Evolutionary conservation across 2,113 vertebrate species (phyloP), one percentile per base, ranked within the genome.

Genomic region (Triplophysa siluroides): DNA sequence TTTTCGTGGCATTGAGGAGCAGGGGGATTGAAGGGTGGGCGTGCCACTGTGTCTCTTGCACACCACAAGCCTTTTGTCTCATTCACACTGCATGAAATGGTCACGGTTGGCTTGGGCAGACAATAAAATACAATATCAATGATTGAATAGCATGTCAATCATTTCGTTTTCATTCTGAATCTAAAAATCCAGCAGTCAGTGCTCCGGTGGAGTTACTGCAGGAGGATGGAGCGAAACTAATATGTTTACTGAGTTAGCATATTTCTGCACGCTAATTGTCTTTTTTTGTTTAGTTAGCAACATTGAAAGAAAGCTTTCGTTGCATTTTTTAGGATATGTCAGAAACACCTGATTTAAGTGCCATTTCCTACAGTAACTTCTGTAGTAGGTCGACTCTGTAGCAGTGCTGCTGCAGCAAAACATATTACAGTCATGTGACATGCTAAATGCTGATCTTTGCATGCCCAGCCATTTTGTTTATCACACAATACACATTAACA

Each of bases 1-100:
- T 58, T 73, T 83, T 66, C 45, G 56, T 79, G 83, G 78, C 80
- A 76, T 24, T 33, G 41, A 64, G 61, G 64, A 29, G 26, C 18
- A 60, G 29, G 9, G 19, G 26, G 56, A 77, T 77, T 71, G 65
- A 76, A 56, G 43, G 67, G 4, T 13, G 47, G 19, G 50, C 1
- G 18, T 58, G 65, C 38, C 26, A 61, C 23, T 11, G 9, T 43
- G 63, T 68, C 29, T 69, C 26, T 43, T 23, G 13, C 50, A 60
- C 19, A 26, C 14, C 43, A 52, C 21, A 24, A 0, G 14, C 11
- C 64, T 62, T 7, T 7, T 66, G 11, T 13, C 43, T 21, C 58
- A 61, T 71, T 72, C 26, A 18, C 56, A 19, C 33, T 38, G 33
- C 33, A 38, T 38, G 33, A 38, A 38, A 38, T 38, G 33, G 29